Base-by-base conservation (phyloP, 2,113 vertebrate genomes). In the Patagioenas fasciata region DNA sequence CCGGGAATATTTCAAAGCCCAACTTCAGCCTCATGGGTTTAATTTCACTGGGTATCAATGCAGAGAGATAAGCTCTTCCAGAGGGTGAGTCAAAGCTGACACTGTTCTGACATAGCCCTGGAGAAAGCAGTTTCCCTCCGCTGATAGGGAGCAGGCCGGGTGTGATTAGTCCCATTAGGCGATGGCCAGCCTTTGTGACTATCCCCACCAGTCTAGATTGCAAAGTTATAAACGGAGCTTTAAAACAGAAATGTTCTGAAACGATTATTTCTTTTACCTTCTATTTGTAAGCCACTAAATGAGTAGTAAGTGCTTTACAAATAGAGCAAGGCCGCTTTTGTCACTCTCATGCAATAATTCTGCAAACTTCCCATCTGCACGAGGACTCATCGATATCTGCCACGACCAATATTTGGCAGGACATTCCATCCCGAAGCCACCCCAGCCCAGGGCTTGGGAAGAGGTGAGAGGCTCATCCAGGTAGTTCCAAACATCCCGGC, bases 41-140 rank as follows among this genome's bases (percentile, higher is more conserved):
- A 36, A 54, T 58, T 40, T 61, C 3, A 6, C 47, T 3, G 16
- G 0, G 2, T 1, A 8, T 13, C 25, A 5, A 0, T 1, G 44
- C 38, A 21, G 44, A 73, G 69, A 7, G 12, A 75, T 20, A 48
- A 57, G 29, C 10, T 44, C 44, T 61, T 38, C 67, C 56, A 13
- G 9, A 2, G 56, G 58, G 28, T 8, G 60, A 44, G 26, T 69
- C 72, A 36, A 70, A 80, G 64, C 54, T 83, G 80, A 17, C 31
- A 2, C 36, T 50, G 28, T 11, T 36, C 40, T 82, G 48, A n/a
- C 18, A 71, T 80, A 91, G 69, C 14, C 28, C 31, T 2, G 10
- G 34, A 56, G 60, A 81, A 89, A 92, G 29, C 7, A 6, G 34
- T 31, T 71, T 67, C 56, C 87, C 26, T 66, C 51, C 7, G 16